Evolutionary conservation across 2,797 vertebrate species (phyloP).

Genomic region (Astyanax mexicanus): DNA sequence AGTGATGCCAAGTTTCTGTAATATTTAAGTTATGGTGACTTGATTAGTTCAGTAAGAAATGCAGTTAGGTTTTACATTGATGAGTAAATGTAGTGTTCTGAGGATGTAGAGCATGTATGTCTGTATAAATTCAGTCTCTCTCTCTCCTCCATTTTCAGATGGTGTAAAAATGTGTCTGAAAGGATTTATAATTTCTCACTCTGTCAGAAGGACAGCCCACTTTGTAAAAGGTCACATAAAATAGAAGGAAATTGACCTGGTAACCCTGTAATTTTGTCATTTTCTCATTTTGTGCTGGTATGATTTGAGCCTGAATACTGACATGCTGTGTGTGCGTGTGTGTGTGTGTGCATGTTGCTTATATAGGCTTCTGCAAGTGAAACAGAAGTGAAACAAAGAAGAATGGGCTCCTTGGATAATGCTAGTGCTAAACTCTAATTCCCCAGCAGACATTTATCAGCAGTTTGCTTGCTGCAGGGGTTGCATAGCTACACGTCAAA

Average conservation of each 20-base stretch:
- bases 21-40: too few species aligned
- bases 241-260: neutral
- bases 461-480: neutral
- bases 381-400: neutral
- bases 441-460: neutral
- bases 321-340: neutral
- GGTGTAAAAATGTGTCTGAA: neutral
- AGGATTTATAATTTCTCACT: neutral
- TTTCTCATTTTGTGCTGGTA: neutral
- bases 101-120: neutral
- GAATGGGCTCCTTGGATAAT: neutral
- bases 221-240: neutral
- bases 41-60: too few species aligned
- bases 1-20: too few species aligned
- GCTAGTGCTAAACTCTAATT: neutral
- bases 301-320: neutral
- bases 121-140: neutral
- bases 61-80: too few species aligned
- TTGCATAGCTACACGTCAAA: neutral
- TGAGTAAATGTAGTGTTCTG: too few species aligned
- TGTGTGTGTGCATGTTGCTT: neutral
- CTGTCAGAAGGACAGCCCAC: neutral
- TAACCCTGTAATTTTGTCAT: constrained; percentile 5
- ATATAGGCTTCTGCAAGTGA: neutral
- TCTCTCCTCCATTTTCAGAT: neutral